Base-by-base conservation (phyloP, 2,888 invertebrate species). In the Schizaphis graminum region DNA sequence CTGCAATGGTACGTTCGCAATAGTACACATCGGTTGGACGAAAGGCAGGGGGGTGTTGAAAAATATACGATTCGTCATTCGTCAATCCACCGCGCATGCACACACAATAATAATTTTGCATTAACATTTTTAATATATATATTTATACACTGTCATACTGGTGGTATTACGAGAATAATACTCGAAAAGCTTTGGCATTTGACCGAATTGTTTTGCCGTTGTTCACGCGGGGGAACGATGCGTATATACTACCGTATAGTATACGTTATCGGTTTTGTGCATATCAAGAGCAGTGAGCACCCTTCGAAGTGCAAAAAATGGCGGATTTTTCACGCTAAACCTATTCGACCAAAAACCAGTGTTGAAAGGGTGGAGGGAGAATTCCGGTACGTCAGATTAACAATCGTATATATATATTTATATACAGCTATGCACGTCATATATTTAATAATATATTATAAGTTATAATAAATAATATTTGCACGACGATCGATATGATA, bases 221-320 rank as follows among this genome's bases (percentile, higher is more conserved):
- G 44, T 61, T 86, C 91, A 24, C 24, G 91, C 44, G 11, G n/a
- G 44, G 47, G 57, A 84, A 57, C 44, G 41, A 56, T 24, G 85
- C n/a, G 44, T 53, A n/a, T 47, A 13, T 35, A 3, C 41, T 44
- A 77, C n/a, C 3, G 41, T 49, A n/a, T n/a, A n/a, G 26, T 35
- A 77, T 28, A 53, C 91, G 91, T 88, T 92, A 92, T 92, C 87
- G 92, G 92, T 92, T 92, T 88, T 53, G 87, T 67, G 67, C 67
- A 24, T 88, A 67, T 92, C 92, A 26, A 67, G 49, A 49, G 92
- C 87, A 67, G 87, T 87, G 49, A 49, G 88, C 92, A 88, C 92
- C 92, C 92, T 92, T 24, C 92, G 87, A 47, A 88, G 88, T 88
- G 88, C 92, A 87, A 92, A 92, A 88, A 92, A 92, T 88, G 92